Conservation (phyloP, 2,113 vertebrate genomes). For the Osmerus mordax region DNA sequence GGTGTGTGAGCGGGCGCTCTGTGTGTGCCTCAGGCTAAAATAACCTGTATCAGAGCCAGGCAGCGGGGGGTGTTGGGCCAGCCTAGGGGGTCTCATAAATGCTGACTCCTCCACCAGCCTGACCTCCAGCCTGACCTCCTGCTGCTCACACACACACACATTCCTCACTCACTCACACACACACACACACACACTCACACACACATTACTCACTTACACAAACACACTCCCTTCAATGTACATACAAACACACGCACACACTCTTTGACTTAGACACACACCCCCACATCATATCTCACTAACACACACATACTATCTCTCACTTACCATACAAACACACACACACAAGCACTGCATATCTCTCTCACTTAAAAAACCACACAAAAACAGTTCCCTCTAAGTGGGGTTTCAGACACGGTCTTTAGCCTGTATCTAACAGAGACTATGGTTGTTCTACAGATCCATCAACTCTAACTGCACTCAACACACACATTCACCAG, state of each 20-base stretch:
- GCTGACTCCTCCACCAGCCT: not conserved
- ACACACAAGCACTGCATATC: no score
- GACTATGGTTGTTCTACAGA: no score
- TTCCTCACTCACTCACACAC: constrained; percentile 1
- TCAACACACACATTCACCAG: not conserved
- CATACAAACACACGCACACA: not conserved
- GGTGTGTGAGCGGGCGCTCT: not conserved
- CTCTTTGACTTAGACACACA: not conserved
- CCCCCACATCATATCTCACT: not conserved
- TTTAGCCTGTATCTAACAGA: no score
- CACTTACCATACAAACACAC: not conserved
- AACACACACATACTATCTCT: no score
- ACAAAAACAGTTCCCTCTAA: no score
- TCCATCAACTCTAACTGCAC: not conserved
- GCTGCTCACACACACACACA: not conserved
- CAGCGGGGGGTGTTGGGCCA: not conserved
- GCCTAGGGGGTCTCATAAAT: no score
- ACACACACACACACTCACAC: not conserved
- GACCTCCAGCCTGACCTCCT: not conserved
- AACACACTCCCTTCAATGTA: not conserved
- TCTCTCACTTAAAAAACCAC: no score
- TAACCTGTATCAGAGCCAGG: not conserved
- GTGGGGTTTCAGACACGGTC: no score
- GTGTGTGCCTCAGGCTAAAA: not conserved
- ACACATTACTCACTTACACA: not conserved